Evolutionary conservation across 2,888 invertebrate genomes (phyloP).

Genomic region (Drosophila kambysellisi): DNA sequence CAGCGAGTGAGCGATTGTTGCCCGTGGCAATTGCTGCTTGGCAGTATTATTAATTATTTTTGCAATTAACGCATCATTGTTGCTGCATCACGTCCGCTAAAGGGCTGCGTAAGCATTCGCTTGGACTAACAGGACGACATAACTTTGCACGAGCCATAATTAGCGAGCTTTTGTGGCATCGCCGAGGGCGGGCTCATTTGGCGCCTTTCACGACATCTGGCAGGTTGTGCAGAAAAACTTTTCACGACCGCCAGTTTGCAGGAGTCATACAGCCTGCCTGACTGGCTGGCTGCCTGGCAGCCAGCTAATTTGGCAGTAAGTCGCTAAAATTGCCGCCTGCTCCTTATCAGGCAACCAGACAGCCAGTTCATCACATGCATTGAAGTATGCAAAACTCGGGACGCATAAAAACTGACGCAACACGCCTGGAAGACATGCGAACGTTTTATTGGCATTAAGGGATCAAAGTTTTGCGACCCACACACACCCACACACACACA

Average conservation of each 20-base stretch:
- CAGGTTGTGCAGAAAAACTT: constrained; percentile 51
- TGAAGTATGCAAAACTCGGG: constrained; percentile 61
- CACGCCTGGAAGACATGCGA: constrained; percentile 74
- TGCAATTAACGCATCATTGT: constrained; percentile 75
- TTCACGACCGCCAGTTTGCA: not conserved
- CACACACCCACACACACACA: constrained; percentile 26
- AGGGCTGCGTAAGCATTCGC: constrained; percentile 57
- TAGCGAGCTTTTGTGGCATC: constrained; percentile 62
- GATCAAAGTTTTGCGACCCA: constrained; percentile 68
- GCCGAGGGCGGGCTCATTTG: constrained; percentile 55
- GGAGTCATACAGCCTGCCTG: constrained; percentile 4
- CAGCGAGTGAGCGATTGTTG: not conserved
- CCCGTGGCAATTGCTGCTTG: constrained; percentile 27
- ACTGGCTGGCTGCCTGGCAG: not conserved
- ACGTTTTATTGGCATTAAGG: constrained; percentile 81
- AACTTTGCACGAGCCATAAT: constrained; percentile 71
- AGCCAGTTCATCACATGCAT: constrained; percentile 59
- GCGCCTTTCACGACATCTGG: constrained; percentile 40
- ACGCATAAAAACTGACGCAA: constrained; percentile 73
- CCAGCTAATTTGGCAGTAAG: constrained; percentile 57
- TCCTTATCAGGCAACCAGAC: constrained; percentile 60
- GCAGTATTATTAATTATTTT: constrained; percentile 76
- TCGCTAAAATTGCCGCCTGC: constrained; percentile 63
- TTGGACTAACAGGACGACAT: constrained; percentile 30
- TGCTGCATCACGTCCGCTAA: constrained; percentile 71